Evolutionary conservation across 2,888 invertebrate genomes (phyloP), one percentile per base, ranked within the genome.

Genomic region (Ectemnius lituratus): DNA sequence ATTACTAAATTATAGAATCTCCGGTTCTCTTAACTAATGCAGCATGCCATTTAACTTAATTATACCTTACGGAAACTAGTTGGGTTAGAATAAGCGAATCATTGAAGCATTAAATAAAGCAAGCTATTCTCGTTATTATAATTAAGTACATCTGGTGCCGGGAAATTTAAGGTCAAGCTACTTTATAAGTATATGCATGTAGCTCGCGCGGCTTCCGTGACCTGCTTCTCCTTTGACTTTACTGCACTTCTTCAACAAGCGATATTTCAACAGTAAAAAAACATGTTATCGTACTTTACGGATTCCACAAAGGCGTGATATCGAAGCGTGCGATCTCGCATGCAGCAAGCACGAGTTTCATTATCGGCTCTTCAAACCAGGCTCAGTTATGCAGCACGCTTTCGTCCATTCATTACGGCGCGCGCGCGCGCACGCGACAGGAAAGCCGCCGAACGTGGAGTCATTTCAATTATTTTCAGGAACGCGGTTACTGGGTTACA

Each of bases 221-320:
- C 84, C 84, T 60, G 73, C 60, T 81, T 84, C 72, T 62, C 65
- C 67, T 73, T 62, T 56, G 8, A 57, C 84, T 84, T 84, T 82
- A 77, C 74, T 82, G 73, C 67, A 57, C 20, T 62, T 62, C 77
- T 52, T 16, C 8, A 37, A 37, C 37, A 8, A 37, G 37, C 37
- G 37, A 37, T 37, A 37, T 37, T 37, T 37, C 37, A 37, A 1
- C 5, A 37, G 37, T 4, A 37, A 8, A 6, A 8, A 11, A 1
- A 37, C 5, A 37, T 4, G 37, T 8, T 37, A 58, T 58, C 58
- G 2, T 23, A 14, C 2, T 20, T 58, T 20, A 20, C 8, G 13
- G 23, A 37, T 37, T 37, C 37, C 37, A 37, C 37, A 37, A 37
- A 37, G 37, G 37, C 37, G 37, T 37, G 5, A 52, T 27, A 45